Evolutionary conservation across 2,888 invertebrate species (phyloP).

Genomic region (Ferrisia virgata): DNA sequence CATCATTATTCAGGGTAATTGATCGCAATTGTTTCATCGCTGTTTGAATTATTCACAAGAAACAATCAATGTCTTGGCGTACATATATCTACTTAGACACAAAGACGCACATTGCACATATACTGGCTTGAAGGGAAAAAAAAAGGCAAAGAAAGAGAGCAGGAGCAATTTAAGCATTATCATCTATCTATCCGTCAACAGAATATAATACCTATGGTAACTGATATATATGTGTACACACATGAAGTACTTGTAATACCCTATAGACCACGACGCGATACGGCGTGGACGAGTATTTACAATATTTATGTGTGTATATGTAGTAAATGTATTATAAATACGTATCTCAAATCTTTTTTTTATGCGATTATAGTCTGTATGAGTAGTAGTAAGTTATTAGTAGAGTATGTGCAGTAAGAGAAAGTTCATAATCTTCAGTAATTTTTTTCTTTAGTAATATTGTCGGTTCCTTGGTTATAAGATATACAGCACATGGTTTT

Average conservation of each 20-base stretch:
- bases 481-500: too few relatives aligned
- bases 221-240: neutral
- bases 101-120: neutral
- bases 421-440: too few relatives aligned
- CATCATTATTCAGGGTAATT: conserved; percentile 45
- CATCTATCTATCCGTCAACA: conserved; percentile 23
- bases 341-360: neutral
- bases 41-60: conserved; percentile 43
- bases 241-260: neutral
- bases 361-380: too few relatives aligned
- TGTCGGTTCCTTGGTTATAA: too few relatives aligned
- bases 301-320: neutral
- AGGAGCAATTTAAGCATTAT: conserved; percentile 9
- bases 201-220: conserved; percentile 20
- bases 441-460: too few relatives aligned
- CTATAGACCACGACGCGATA: neutral
- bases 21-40: conserved; percentile 45
- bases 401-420: too few relatives aligned
- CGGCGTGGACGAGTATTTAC: conserved; percentile 18
- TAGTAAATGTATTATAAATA: too few relatives aligned
- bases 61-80: conserved; percentile 3
- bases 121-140: neutral
- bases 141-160: neutral
- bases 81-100: neutral
- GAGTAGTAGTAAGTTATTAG: too few relatives aligned